Evolutionary conservation across 1,140 invertebrate genomes (phyloP), one percentile per base, ranked within the genome.

Genomic region (Helicorthomorpha holstii): DNA sequence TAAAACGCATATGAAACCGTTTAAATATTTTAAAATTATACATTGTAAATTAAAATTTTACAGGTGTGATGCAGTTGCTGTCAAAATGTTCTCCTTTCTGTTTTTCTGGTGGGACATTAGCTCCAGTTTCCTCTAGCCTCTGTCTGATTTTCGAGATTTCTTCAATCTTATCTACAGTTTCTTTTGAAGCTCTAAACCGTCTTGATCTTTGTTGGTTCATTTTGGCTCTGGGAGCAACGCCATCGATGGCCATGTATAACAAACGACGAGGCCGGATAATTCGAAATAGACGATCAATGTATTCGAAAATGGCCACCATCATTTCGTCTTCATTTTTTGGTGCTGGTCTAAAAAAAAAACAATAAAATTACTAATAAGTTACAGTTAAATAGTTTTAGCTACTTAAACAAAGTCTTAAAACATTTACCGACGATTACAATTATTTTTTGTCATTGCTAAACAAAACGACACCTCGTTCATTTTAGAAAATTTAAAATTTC

Each of bases 141-240:
- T 68, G 61, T 58, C 71, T 74, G 41, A 97, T 78, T 48, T 81
- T 71, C 16, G 78, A 73, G 38, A 99, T 79, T 69, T 94, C 88
- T 43, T 80, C 73, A 47, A 82, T 76, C 66, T 98, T 98, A 68
- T 98, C 95, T 25, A 69, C 71, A 2, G 83, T 75, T 73, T 99
- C 96, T 68, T 98, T 98, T 0, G 93, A 89, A 0, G 94, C 92
- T 34, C 96, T 75, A 65, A 99, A 99, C 60, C 95, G 74, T 57
- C 96, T 75, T 19, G 93, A 98, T 59, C 96, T 73, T 67, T 99
- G 96, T 66, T 99, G 96, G 70, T 99, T 99, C 96, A 99, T 99
- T 74, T 98, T 98, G 14, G 93, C 94, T 64, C 92, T 73, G 2
- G 92, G 93, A 22, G 93, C 84, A 56, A 98, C 95, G 56, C 96